Evolutionary conservation across 2,888 invertebrate genomes (phyloP), one percentile per base, ranked within the genome.

Genomic region (Patella depressa): DNA sequence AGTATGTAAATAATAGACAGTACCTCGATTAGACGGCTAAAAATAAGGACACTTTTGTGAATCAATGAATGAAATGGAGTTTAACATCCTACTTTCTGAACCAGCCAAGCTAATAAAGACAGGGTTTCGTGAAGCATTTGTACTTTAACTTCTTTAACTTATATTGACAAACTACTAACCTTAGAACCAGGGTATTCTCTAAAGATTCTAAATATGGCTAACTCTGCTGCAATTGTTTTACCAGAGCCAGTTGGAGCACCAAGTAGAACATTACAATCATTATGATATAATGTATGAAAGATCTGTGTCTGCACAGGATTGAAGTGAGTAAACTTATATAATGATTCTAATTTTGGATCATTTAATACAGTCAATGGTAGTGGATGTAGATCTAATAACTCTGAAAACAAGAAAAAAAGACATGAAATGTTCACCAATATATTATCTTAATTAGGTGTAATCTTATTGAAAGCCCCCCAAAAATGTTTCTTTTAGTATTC

Each of bases 261-360:
- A 2, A 99, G 93, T 45, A 99, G 92, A 11, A 98, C 96, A 90
- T 99, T 99, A 85, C 95, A 94, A 88, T 99, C 97, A 0, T 97
- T 97, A 90, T 99, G 96, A 92, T 98, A 99, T 9, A 99, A 93
- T 72, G 96, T 96, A 92, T 98, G 97, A 92, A 99, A 99, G 82
- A 99, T 87, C 93, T 99, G 98, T 0, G 98, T 98, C 92, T 99
- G 99, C 83, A 99, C 97, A 0, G 99, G 98, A 93, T 99, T 99
- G 93, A 99, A 99, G 91, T 98, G 98, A 0, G 95, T 94, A 92
- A 98, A 99, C n/a, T 85, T 89, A 93, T 98, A 99, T 3, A 99
- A 93, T 74, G 94, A 93, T 90, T 98, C 96, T 88, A 95, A 96
- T 1, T 93, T 91, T 0, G 94, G 93, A 88, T 98, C 95, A 85